These are phyloP conservation scores for Stomatorhinus walkeri DNA, from an alignment of 2,797 vertebrate genomes.

Conservation along the genomic window DNA sequence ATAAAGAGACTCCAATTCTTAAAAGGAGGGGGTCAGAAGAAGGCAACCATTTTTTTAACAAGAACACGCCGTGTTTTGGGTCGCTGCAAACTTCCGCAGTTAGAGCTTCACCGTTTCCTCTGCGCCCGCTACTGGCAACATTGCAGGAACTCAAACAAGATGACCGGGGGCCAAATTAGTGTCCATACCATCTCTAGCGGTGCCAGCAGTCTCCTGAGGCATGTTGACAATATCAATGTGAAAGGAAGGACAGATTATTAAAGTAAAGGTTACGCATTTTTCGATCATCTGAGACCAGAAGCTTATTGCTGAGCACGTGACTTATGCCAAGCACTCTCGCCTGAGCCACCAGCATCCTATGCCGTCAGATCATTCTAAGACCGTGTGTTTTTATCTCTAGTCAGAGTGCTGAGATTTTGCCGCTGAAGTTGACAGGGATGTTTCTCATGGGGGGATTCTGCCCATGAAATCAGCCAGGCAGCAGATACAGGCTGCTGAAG, in stretches of 20 bases:
- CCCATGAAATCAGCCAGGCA: neutral
- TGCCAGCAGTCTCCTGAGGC: slow-evolving; percentile 56
- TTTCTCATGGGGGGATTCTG: neutral
- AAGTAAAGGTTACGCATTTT: slow-evolving; percentile 41
- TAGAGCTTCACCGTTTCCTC: slow-evolving; percentile 21
- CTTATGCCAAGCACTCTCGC: slow-evolving; percentile 29
- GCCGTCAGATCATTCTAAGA: neutral
- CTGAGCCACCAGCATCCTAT: slow-evolving; percentile 18
- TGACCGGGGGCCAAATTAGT: slow-evolving; percentile 50
- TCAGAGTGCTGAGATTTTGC: neutral
- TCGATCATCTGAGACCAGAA: slow-evolving; percentile 27
- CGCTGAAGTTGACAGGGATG: no score
- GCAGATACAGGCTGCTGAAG: neutral
- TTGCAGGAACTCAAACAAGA: slow-evolving; percentile 53
- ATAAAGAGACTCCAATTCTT: neutral
- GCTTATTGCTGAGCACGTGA: slow-evolving; percentile 24
- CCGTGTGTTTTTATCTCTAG: neutral
- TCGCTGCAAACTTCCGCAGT: neutral
- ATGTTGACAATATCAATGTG: slow-evolving; percentile 59
- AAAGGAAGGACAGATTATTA: slow-evolving; percentile 65
- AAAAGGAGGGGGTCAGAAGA: neutral
- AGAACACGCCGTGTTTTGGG: neutral
- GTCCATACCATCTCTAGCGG: slow-evolving; percentile 63
- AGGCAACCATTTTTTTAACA: neutral
- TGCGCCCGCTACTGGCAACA: slow-evolving; percentile 45